These are phyloP conservation scores for Drosophila antonietae DNA, from an alignment of 2,888 invertebrate species.

Conservation along the genomic window DNA sequence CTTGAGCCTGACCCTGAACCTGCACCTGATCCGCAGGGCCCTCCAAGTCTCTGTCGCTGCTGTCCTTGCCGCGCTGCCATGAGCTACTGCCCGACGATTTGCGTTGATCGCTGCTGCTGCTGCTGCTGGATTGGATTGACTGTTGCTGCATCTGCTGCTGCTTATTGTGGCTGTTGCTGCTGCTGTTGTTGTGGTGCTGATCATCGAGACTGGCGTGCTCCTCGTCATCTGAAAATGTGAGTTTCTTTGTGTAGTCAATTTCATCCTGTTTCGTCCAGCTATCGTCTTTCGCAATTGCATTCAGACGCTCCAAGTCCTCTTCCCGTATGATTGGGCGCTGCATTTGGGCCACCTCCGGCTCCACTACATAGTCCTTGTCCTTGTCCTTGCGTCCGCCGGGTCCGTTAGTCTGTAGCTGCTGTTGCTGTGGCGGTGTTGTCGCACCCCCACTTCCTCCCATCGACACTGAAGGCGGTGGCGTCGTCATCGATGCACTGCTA, in stretches of 20 bases:
- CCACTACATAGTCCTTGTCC: constrained; percentile 82
- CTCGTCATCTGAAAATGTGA: constrained; percentile 98
- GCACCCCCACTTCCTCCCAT: constrained; percentile 42
- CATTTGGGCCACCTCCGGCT: constrained; percentile 87
- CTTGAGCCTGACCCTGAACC: constrained; percentile 49
- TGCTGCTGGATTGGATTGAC: constrained; percentile 9
- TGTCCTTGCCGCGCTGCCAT: constrained; percentile 71
- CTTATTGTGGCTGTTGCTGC: constrained; percentile 37
- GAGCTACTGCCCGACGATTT: constrained; percentile 60
- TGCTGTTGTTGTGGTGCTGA: constrained; percentile 41
- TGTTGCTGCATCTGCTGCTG: constrained; percentile 52
- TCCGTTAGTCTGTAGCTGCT: constrained; percentile 56
- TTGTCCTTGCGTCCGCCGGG: constrained; percentile 56
- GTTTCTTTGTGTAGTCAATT: constrained; percentile 97
- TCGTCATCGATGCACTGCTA: constrained; percentile 63
- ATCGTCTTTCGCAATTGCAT: constrained; percentile 94
- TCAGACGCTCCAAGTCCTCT: constrained; percentile 96
- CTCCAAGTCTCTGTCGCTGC: constrained; percentile 52
- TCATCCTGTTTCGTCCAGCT: constrained; percentile 97
- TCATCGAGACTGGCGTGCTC: constrained; percentile 81
- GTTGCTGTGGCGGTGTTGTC: constrained; percentile 59
- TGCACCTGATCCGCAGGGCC: constrained; percentile 22
- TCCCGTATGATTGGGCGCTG: constrained; percentile 96
- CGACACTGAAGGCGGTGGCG: constrained; percentile 38
- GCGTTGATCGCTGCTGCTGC: constrained; percentile 32